Evolutionary conservation across 2,113 vertebrate genomes (phyloP), one percentile per base, ranked within the genome.

Genomic region (Myiagra hebetior): DNA sequence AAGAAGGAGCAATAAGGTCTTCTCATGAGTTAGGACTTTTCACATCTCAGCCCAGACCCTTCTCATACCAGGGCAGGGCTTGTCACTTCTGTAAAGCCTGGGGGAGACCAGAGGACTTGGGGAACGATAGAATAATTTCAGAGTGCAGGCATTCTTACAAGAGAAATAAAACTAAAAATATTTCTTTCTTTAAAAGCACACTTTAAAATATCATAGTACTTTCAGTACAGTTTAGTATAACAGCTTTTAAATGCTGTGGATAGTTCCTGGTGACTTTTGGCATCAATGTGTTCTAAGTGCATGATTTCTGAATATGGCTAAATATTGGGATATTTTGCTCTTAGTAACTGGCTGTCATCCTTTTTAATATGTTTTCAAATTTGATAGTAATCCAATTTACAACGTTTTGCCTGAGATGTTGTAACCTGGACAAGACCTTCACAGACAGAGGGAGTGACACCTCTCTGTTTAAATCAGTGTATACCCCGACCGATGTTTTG

Each of bases 61-160:
- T 90, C 27, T 83, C 9, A 21, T 27, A 46, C 11, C 0, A 0
- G 11, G 11, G 2, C 41, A 73, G 30, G 23, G 20, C 12, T 76
- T 59, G 24, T 81, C 56, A 67, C 11, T 39, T 50, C 76, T n/a
- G 44, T 52, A 52, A 70, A 87, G 15, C 37, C 9, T 35, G 3
- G 2, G 15, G 24, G 8, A 70, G 9, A 47, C 27, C 0, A 0
- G 16, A 80, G 17, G 56, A 60, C n/a, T 44, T 30, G 13, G 12
- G 10, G 41, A 70, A 27, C 15, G 27, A 41, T 7, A 8, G 19
- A 60, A 53, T 49, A 8, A 55, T 76, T 78, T 85, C 28, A 24
- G 31, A 46, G 24, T 47, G 31, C 26, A 74, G 33, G 50, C 60
- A 70, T 83, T 74, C 42, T 72, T 73, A 33, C 9, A 47, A 21